phyloP scores from a whole-genome alignment of 2,888 invertebrate species.

The Cataglyphis rosenhaueri region DNA sequence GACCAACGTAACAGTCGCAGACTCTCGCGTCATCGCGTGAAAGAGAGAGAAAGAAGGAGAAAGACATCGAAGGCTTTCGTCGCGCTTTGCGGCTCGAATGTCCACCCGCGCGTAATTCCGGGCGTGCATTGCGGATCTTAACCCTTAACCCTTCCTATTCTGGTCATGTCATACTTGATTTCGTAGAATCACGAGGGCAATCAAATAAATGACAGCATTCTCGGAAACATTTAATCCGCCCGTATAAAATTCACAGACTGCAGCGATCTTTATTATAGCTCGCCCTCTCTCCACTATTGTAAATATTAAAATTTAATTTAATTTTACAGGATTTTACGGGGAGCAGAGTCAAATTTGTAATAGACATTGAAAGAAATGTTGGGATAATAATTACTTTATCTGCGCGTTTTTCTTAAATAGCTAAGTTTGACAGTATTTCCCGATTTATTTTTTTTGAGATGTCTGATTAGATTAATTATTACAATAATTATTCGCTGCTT shows the following conservation, averaged over 20 bases:
- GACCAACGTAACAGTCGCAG: conserved; percentile 64
- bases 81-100: conserved; percentile 32
- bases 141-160: conserved; percentile 28
- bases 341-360: not conserved
- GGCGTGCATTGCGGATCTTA: conserved; percentile 16
- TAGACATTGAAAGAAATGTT: not conserved
- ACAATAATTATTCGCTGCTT: not conserved
- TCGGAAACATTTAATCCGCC: not conserved
- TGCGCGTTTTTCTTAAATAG: not conserved
- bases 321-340: too few relatives aligned
- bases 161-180: not conserved
- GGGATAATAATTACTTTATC: not conserved
- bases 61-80: conserved; percentile 67
- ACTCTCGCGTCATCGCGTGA: conserved; percentile 64
- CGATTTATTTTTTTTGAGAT: not conserved
- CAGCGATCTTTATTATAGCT: not conserved
- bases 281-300: not conserved
- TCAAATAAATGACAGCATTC: not conserved
- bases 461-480: not conserved
- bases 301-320: not conserved
- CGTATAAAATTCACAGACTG: not conserved
- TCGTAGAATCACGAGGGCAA: not conserved
- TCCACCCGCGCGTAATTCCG: conserved; percentile 13
- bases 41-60: conserved; percentile 32
- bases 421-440: not conserved